Evolutionary conservation across 2,888 invertebrate genomes (phyloP).

Genomic region (Dryobotodes eremita): DNA sequence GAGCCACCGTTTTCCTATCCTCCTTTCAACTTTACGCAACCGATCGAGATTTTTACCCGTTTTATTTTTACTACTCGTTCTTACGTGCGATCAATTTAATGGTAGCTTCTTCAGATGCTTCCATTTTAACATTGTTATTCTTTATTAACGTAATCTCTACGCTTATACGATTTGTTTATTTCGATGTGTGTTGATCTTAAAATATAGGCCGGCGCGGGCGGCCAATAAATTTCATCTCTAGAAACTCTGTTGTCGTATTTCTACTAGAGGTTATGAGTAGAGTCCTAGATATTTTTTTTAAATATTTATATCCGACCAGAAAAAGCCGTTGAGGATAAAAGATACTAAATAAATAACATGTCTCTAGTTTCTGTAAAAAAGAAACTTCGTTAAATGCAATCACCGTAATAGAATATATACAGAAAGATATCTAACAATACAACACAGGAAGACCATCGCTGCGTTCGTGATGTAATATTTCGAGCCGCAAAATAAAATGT

Average conservation of each 20-base stretch:
- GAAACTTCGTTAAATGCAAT: conserved; percentile 11
- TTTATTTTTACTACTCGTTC: conserved; percentile 74
- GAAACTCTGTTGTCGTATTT: background rate
- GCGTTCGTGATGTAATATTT: conserved; percentile 76
- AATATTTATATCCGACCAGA: background rate
- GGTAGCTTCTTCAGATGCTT: conserved; percentile 54
- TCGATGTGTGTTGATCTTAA: background rate
- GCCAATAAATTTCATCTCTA: background rate
- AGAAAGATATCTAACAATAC: conserved; percentile 13
- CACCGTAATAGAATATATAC: conserved; percentile 25
- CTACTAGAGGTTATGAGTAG: background rate
- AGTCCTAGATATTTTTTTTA: too few relatives aligned
- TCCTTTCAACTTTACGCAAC: conserved; percentile 75
- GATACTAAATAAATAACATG: background rate
- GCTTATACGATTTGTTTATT: conserved; percentile 11
- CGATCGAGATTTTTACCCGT: conserved; percentile 78
- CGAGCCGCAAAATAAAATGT: conserved; percentile 82
- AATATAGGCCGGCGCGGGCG: background rate
- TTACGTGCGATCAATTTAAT: conserved; percentile 70
- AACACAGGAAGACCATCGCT: conserved; percentile 39
- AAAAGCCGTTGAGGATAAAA: background rate
- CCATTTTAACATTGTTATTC: conserved; percentile 56
- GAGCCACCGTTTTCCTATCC: conserved; percentile 70
- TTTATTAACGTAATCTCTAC: conserved; percentile 34
- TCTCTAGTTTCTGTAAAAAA: background rate